These are phyloP conservation scores for Tachuris rubrigastra DNA, from an alignment of 2,113 vertebrate species.

Conservation along the genomic window DNA sequence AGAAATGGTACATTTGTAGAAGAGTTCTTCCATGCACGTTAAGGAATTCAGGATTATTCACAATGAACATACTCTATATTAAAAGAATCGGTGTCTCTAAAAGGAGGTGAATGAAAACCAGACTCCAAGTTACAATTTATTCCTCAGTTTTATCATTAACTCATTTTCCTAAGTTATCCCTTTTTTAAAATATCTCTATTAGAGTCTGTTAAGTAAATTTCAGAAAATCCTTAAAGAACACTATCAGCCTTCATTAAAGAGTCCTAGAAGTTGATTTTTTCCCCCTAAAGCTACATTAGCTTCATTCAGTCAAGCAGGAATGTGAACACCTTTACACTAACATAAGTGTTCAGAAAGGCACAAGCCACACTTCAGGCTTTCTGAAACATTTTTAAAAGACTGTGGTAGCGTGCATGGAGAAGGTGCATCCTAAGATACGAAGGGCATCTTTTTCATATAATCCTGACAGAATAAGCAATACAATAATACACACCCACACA, in stretches of 20 bases:
- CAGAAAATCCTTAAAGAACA: not conserved
- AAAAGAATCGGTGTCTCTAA: not conserved
- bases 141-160: not conserved
- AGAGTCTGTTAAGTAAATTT: not conserved
- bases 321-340: not conserved
- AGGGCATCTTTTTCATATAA: not conserved
- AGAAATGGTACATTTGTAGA: not conserved
- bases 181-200: not conserved
- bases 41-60: not conserved
- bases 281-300: not conserved
- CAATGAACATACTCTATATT: accelerated
- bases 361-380: not conserved
- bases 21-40: accelerated
- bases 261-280: not conserved
- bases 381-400: not conserved
- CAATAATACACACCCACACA: not conserved
- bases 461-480: not conserved
- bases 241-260: not conserved
- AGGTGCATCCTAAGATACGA: not conserved
- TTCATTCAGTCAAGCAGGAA: not conserved
- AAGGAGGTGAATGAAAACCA: not conserved
- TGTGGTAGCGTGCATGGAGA: accelerated
- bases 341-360: not conserved
- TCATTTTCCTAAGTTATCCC: not conserved
- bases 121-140: not conserved